phyloP scores from a whole-genome alignment of 2,888 invertebrate species.

The Diarsia brunnea region DNA sequence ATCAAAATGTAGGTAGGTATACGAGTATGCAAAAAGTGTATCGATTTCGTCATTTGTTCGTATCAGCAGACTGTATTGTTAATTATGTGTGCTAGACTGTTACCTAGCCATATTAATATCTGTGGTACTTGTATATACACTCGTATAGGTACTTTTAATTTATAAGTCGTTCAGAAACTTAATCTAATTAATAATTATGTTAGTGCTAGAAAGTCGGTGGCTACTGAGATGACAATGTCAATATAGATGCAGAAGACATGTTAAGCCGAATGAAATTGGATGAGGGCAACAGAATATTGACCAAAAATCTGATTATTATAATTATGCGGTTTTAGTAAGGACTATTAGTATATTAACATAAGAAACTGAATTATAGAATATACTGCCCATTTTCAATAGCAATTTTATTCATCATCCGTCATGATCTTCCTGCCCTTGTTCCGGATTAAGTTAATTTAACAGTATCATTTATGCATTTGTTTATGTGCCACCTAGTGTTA shows the following conservation, averaged over 20 bases:
- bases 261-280: too few relatives aligned
- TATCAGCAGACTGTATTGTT: neutral
- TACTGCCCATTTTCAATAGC: neutral
- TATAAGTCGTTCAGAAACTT: neutral
- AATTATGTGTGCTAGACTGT: neutral
- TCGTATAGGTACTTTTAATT: neutral
- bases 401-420: neutral
- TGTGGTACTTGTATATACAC: neutral
- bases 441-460: neutral
- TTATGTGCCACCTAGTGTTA: neutral
- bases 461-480: neutral
- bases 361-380: neutral
- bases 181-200: neutral
- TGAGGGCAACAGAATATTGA: too few relatives aligned
- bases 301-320: too few relatives aligned
- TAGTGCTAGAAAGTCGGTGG: neutral
- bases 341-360: too few relatives aligned
- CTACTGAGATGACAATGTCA: neutral
- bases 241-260: too few relatives aligned
- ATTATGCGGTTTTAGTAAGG: too few relatives aligned
- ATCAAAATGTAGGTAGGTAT: neutral
- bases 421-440: neutral
- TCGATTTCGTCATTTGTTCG: conserved; percentile 6
- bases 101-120: neutral
- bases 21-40: neutral